Evolutionary conservation across 2,888 invertebrate genomes (phyloP).

Genomic region (Axea sp.): DNA sequence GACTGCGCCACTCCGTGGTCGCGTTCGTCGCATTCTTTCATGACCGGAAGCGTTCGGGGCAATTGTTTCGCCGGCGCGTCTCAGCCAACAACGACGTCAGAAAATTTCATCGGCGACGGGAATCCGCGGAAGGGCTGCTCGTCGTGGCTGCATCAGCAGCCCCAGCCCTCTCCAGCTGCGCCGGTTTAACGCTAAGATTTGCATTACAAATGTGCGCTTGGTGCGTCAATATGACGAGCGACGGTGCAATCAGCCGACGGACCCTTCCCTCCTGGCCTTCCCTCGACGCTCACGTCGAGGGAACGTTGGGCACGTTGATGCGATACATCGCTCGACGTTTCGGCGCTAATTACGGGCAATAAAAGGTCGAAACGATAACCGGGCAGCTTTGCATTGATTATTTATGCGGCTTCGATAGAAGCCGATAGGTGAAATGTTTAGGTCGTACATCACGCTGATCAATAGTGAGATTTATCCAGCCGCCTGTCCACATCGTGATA

Average conservation of each 20-base stretch:
- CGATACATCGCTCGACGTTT: constrained; percentile 1
- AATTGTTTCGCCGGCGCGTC: constrained; percentile 6
- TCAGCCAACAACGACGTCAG: constrained; percentile 18
- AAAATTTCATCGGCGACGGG: background rate
- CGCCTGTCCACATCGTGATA: too few relatives aligned
- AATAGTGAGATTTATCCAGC: too few relatives aligned
- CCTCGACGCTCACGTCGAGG: background rate
- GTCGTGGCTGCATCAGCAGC: constrained; percentile 61
- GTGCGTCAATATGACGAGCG: constrained; percentile 70
- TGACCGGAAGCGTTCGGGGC: constrained; percentile 1
- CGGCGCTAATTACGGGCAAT: constrained; percentile 9
- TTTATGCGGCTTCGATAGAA: too few relatives aligned
- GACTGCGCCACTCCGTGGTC: constrained; percentile 4
- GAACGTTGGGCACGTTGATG: background rate
- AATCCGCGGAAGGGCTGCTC: background rate
- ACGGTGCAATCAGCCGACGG: constrained; percentile 21
- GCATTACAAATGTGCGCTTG: constrained; percentile 75
- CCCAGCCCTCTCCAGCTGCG: constrained; percentile 66
- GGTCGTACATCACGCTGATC: too few relatives aligned
- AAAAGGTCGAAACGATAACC: too few relatives aligned
- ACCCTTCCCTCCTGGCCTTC: background rate
- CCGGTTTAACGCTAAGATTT: constrained; percentile 70
- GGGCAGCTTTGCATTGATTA: too few relatives aligned
- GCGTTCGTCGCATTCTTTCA: constrained; percentile 44
- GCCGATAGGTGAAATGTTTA: too few relatives aligned